These are phyloP conservation scores for Drosophila conformis DNA, from an alignment of 2,888 invertebrate species.

Conservation along the genomic window DNA sequence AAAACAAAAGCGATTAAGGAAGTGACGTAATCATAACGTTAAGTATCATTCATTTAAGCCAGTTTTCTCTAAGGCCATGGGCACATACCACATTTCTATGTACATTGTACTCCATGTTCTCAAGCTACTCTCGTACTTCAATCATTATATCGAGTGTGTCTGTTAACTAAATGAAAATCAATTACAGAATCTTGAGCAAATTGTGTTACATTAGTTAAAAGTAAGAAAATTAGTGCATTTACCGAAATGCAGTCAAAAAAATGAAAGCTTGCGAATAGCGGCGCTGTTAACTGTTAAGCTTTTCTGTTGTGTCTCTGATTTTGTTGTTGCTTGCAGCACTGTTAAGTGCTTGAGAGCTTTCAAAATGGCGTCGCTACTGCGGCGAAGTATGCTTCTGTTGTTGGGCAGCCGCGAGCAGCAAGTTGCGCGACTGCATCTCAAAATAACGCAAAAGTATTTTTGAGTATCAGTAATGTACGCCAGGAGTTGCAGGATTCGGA, in stretches of 20 bases:
- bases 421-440: slow-evolving; percentile 82
- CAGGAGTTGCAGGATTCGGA: slow-evolving; percentile 69
- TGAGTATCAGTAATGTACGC: slow-evolving; percentile 85
- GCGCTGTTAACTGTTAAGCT: slow-evolving; percentile 42
- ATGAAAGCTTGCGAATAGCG: slow-evolving; percentile 36
- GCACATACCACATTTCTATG: slow-evolving; percentile 20
- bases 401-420: slow-evolving; percentile 67
- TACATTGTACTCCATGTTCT: slow-evolving; percentile 22
- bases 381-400: slow-evolving; percentile 45
- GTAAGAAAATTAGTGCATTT: slow-evolving; percentile 36
- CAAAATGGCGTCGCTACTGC: slow-evolving; percentile 62
- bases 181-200: slow-evolving; percentile 71
- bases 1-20: slow-evolving; percentile 52
- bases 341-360: slow-evolving; percentile 57
- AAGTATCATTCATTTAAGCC: slow-evolving; percentile 52
- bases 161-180: slow-evolving; percentile 47
- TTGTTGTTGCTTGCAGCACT: slow-evolving; percentile 2
- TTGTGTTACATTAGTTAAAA: slow-evolving; percentile 66
- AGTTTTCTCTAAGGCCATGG: slow-evolving; percentile 33
- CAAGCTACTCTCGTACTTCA: slow-evolving; percentile 35
- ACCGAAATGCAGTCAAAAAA: slow-evolving; percentile 44
- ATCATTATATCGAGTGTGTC: slow-evolving; percentile 16
- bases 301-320: slow-evolving; percentile 14
- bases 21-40: slow-evolving; percentile 35
- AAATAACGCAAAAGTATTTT: slow-evolving; percentile 83